Conservation (phyloP, 2,888 invertebrate species). For the Tenthredo mesomela region DNA sequence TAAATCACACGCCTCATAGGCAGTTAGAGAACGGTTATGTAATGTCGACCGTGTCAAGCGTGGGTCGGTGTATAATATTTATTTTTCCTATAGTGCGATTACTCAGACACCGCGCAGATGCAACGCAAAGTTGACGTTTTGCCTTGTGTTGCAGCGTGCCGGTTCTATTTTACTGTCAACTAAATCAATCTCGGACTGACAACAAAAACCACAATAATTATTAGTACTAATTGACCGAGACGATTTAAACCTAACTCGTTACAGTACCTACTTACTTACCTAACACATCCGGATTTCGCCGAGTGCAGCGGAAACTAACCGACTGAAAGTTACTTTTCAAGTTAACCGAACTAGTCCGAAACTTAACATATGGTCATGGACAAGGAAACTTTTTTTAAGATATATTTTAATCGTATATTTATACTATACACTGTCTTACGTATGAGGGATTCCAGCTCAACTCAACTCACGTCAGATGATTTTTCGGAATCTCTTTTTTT, state of each 20-base stretch:
- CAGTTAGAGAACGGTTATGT: conserved; percentile 33
- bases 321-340: background rate
- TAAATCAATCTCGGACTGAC: conserved; percentile 68
- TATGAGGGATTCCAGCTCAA: too few species aligned
- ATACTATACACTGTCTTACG: too few species aligned
- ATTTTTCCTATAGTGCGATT: conserved; percentile 29
- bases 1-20: conserved; percentile 43
- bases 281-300: background rate
- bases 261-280: background rate
- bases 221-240: conserved; percentile 68
- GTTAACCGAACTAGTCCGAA: background rate
- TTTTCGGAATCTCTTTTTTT: too few species aligned
- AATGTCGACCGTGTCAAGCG: conserved; percentile 36
- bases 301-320: background rate
- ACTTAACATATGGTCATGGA: background rate
- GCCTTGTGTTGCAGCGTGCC: background rate
- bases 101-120: conserved; percentile 29
- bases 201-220: conserved; percentile 63
- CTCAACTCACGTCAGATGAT: too few species aligned
- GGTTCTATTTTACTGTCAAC: conserved; percentile 58
- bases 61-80: conserved; percentile 34
- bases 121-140: conserved; percentile 39
- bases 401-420: background rate
- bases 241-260: conserved; percentile 22
- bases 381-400: background rate